These are phyloP conservation scores for Arvicanthis niloticus DNA, from an alignment of 2,113 vertebrate species.

Conservation along the genomic window DNA sequence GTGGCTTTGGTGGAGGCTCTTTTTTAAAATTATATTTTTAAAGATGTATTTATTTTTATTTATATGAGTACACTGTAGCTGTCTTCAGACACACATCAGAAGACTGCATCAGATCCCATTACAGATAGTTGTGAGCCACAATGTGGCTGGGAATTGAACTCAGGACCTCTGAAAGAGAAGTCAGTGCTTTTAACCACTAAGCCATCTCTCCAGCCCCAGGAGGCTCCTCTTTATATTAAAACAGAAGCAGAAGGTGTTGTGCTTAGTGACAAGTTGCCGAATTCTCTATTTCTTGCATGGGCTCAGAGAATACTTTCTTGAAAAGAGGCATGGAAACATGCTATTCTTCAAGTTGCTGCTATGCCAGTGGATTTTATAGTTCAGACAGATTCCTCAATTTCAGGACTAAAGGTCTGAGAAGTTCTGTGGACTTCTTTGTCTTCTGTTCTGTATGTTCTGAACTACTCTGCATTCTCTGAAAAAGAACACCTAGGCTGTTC, in stretches of 20 bases:
- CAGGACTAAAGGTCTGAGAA: not conserved
- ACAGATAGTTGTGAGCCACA: too few relatives aligned
- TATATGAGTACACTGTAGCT: too few relatives aligned
- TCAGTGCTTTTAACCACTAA: too few relatives aligned
- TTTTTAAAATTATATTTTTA: not conserved
- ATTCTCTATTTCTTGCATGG: not conserved
- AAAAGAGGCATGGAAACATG: not conserved
- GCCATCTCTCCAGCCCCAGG: not conserved
- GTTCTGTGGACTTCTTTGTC: not conserved
- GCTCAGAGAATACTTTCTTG: not conserved
- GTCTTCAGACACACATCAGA: too few relatives aligned
- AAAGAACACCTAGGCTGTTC: not conserved
- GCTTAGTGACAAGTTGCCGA: not conserved
- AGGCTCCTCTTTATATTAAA: conserved; percentile 36
- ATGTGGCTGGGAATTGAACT: too few relatives aligned
- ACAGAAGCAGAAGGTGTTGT: not conserved
- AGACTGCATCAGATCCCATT: too few relatives aligned
- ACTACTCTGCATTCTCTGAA: not conserved
- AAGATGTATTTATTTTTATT: too few relatives aligned
- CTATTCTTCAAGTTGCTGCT: not conserved
- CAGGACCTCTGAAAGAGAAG: too few relatives aligned
- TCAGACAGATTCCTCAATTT: not conserved
- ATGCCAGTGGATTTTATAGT: not conserved
- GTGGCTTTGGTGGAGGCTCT: conserved; percentile 14
- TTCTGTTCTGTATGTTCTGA: conserved; percentile 38